Evolutionary conservation across 2,888 invertebrate genomes (phyloP).

Genomic region (Portevinia maculata): DNA sequence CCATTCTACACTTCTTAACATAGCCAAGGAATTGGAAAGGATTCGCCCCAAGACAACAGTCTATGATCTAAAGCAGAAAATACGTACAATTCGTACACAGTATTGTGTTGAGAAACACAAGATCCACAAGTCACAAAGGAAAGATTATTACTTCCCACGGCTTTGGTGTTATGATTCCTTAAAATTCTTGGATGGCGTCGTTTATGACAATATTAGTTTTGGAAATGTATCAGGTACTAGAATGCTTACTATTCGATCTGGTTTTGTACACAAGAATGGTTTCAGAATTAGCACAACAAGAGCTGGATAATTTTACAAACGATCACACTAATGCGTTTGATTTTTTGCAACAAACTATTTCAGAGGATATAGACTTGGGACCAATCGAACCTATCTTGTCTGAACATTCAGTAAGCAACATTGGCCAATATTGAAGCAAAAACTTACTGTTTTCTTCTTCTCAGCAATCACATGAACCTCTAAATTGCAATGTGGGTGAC

Average conservation of each 20-base stretch:
- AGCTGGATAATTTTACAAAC: no score
- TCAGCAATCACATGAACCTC: background rate
- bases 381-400: no score
- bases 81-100: constrained; percentile 21
- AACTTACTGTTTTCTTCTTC: background rate
- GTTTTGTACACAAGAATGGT: no score
- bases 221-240: background rate
- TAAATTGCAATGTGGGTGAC: background rate
- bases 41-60: constrained; percentile 24
- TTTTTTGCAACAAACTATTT: no score
- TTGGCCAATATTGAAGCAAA: background rate
- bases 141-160: constrained; percentile 11
- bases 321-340: no score
- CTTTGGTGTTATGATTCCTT: constrained; percentile 20
- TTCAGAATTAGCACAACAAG: no score
- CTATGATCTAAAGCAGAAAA: constrained; percentile 19
- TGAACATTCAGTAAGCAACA: no score
- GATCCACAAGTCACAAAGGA: constrained; percentile 6
- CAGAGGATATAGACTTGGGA: no score
- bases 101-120: constrained; percentile 21
- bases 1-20: constrained; percentile 14
- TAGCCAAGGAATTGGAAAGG: constrained; percentile 26
- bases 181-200: constrained; percentile 12
- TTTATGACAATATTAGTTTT: background rate
- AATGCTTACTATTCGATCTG: no score